These are phyloP conservation scores for Heliconius hewitsoni DNA, from an alignment of 1,140 invertebrate genomes.

Conservation along the genomic window DNA sequence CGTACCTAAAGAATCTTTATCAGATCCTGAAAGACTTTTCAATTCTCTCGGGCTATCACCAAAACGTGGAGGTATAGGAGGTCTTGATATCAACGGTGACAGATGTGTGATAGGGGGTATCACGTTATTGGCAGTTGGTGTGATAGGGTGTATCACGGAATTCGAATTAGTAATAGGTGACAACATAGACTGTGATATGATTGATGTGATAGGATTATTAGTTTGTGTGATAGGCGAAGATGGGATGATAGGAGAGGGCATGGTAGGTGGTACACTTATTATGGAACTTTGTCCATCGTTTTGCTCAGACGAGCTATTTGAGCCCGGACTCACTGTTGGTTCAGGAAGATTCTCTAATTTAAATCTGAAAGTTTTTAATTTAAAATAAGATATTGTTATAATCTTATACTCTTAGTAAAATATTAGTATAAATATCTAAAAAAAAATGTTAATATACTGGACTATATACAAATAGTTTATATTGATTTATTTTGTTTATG, in stretches of 20 bases:
- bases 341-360: conserved; percentile 73
- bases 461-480: conserved; percentile 1
- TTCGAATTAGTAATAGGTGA: neutral
- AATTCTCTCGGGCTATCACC: conserved; percentile 61
- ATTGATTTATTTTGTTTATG: neutral
- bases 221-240: conserved; percentile 37
- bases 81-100: conserved; percentile 57
- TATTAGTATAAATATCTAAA: too few species aligned
- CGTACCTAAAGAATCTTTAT: conserved; percentile 64
- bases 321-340: conserved; percentile 72
- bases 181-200: neutral
- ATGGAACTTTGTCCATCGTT: conserved; percentile 73
- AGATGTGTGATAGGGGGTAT: conserved; percentile 38
- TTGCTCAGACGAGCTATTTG: conserved; percentile 76
- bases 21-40: conserved; percentile 57
- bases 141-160: neutral
- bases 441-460: neutral
- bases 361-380: conserved; percentile 57
- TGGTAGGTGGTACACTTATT: conserved; percentile 52
- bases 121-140: neutral
- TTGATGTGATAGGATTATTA: neutral
- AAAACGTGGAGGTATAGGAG: conserved; percentile 57
- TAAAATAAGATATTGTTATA: neutral
- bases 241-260: conserved; percentile 47
- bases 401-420: neutral